phyloP scores from a whole-genome alignment of 2,113 vertebrate species.

The Ciconia stormi region DNA sequence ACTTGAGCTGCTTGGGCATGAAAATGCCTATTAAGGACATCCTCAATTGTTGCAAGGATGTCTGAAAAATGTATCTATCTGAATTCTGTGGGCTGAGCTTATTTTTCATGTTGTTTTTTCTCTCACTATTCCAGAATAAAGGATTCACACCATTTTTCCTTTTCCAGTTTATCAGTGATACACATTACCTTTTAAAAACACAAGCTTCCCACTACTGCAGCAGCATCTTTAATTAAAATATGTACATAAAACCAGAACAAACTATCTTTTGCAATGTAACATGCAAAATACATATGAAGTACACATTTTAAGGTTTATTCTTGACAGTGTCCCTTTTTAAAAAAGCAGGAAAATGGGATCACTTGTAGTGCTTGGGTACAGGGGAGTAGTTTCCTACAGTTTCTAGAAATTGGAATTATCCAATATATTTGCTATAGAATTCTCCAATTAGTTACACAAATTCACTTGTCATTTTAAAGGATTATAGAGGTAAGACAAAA shows the following conservation, averaged over 20 bases:
- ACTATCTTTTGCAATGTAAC: not conserved
- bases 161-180: not conserved
- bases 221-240: not conserved
- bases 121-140: not conserved
- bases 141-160: not conserved
- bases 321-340: conserved; percentile 55
- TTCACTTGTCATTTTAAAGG: conserved; percentile 53
- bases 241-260: not conserved
- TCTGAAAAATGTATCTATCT: not conserved
- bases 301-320: not conserved
- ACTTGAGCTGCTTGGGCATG: not conserved
- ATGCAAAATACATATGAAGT: not conserved
- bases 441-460: conserved; percentile 34
- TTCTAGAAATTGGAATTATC: conserved; percentile 15
- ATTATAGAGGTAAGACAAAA: conserved; percentile 28
- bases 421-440: conserved; percentile 23
- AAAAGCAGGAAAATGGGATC: conserved; percentile 39
- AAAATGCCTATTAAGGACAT: not conserved
- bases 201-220: not conserved
- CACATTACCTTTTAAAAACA: not conserved
- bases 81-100: conserved; percentile 18
- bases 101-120: not conserved
- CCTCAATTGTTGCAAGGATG: not conserved
- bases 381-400: conserved; percentile 3
- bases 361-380: conserved; percentile 3